Evolutionary conservation across 1,140 invertebrate genomes (phyloP).

Genomic region (Psilanteris sp.): DNA sequence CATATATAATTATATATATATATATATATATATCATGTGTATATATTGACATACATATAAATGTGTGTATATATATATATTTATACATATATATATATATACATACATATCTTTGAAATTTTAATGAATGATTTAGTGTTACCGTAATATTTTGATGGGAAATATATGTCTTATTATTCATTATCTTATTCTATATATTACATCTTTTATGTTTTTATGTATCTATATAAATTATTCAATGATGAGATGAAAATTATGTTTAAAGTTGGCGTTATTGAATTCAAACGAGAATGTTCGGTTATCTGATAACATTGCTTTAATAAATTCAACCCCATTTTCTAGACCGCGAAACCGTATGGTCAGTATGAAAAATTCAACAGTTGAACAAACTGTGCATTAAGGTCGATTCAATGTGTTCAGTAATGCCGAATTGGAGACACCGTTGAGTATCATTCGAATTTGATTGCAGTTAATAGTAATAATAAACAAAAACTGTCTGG

Average conservation of each 20-base stretch:
- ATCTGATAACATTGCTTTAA: slow-evolving; percentile 32
- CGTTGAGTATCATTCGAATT: slow-evolving; percentile 18
- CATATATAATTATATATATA: slow-evolving; percentile 58
- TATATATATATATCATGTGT: no score
- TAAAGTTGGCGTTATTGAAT: slow-evolving; percentile 53
- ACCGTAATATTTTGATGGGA: slow-evolving; percentile 22
- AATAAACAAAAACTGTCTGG: slow-evolving; percentile 4
- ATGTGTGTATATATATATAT: no score
- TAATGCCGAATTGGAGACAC: slow-evolving; percentile 20
- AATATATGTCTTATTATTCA: slow-evolving; percentile 29
- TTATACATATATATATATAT: no score
- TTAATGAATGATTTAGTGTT: slow-evolving; percentile 50
- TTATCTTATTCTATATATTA: slow-evolving; percentile 43
- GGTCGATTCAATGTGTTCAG: slow-evolving; percentile 41
- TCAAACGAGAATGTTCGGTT: slow-evolving; percentile 26
- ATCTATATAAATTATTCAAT: slow-evolving; percentile 51
- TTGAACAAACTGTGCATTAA: slow-evolving; percentile 43
- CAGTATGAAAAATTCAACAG: slow-evolving; percentile 60
- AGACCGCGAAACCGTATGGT: slow-evolving; percentile 46
- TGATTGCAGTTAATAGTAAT: slow-evolving; percentile 14
- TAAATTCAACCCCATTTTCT: slow-evolving; percentile 42
- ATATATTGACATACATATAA: no score
- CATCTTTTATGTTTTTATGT: slow-evolving; percentile 50
- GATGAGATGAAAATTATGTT: slow-evolving; percentile 48
- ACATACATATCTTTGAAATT: no score